These are phyloP conservation scores for Belonocnema kinseyi DNA, from an alignment of 1,140 invertebrate species.

Conservation along the genomic window DNA sequence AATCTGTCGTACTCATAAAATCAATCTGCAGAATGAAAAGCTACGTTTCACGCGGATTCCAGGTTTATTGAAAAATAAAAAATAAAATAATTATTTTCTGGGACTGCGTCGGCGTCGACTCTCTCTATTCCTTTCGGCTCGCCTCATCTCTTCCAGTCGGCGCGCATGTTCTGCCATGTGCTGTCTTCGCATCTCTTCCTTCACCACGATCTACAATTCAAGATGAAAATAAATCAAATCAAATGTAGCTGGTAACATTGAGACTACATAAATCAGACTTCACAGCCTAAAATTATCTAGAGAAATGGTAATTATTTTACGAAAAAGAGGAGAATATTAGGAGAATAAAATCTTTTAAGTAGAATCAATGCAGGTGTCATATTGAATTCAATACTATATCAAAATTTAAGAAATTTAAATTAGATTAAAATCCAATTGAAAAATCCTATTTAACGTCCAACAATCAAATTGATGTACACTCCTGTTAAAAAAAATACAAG, in stretches of 20 bases:
- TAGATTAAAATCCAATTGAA: no score
- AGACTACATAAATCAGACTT: no score
- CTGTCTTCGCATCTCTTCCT: constrained; percentile 89
- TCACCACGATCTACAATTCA: constrained; percentile 84
- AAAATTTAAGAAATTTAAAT: no score
- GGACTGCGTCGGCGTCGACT: constrained; percentile 73
- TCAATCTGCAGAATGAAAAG: constrained; percentile 48
- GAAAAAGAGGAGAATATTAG: no score
- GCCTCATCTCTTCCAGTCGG: constrained; percentile 83
- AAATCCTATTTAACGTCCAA: no score
- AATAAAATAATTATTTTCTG: constrained; percentile 68
- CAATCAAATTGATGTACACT: no score
- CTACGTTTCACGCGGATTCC: constrained; percentile 46
- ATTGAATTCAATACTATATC: no score
- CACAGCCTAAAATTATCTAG: no score
- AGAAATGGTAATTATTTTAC: no score
- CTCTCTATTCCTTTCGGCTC: constrained; percentile 71
- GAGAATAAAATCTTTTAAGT: no score
- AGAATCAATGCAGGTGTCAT: no score
- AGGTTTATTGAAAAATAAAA: constrained; percentile 44
- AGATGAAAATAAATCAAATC: constrained; percentile 32
- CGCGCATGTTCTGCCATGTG: constrained; percentile 91
- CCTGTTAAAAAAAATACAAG: no score
- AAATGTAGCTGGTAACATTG: constrained; percentile 16
- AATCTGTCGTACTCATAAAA: constrained; percentile 42